Evolutionary conservation across 2,797 vertebrate species (phyloP).

Genomic region (Dendrocincla fuliginosa): DNA sequence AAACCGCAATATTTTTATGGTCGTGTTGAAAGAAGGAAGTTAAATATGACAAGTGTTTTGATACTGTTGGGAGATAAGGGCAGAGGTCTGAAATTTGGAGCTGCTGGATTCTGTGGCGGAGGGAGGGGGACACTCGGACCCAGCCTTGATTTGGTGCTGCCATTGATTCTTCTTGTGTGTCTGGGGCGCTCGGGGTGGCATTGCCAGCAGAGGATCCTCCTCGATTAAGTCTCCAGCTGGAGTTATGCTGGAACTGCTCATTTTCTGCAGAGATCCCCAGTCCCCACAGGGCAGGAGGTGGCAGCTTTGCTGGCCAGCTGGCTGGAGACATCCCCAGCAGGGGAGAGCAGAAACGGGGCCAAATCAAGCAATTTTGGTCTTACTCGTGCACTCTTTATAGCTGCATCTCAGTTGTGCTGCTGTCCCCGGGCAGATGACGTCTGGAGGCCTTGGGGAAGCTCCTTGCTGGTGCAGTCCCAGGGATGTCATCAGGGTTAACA

Average conservation of each 20-base stretch:
- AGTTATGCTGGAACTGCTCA: not conserved
- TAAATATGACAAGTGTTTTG: not conserved
- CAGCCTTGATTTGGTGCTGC: accelerated
- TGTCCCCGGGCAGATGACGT: not conserved
- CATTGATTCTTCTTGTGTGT: not conserved
- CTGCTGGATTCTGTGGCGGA: not conserved
- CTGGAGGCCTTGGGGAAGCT: not conserved
- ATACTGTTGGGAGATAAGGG: not conserved
- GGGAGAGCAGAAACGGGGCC: not conserved
- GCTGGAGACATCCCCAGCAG: not conserved
- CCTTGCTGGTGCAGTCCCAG: not conserved
- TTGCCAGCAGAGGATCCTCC: not conserved
- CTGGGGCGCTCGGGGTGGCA: not conserved
- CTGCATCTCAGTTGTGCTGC: not conserved
- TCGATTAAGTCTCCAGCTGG: not conserved
- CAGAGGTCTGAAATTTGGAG: not conserved
- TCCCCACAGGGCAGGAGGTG: not conserved
- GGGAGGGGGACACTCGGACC: not conserved
- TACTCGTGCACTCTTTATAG: accelerated
- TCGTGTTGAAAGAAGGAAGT: not conserved
- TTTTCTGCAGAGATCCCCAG: not conserved
- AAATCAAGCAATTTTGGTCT: accelerated
- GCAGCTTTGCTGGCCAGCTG: not conserved
- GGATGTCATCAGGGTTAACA: accelerated
- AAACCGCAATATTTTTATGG: conserved; percentile 1